Percentiles rank a stretch among this genome's conserved stretches.
Conservation (phyloP, 2,888 invertebrate genomes). For the Aspidiotus destructor region DNA sequence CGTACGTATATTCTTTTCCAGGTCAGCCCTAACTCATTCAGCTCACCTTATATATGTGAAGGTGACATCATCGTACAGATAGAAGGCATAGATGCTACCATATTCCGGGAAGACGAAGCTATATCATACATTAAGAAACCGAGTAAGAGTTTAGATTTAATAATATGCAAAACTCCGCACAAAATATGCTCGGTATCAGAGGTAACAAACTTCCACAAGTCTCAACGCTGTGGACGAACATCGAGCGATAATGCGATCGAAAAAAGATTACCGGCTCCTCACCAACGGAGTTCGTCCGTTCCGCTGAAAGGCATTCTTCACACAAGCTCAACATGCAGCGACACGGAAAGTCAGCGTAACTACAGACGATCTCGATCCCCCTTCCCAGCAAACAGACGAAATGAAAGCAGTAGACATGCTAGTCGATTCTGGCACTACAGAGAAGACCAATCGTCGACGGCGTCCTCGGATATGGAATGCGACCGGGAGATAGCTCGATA, state of each 20-base stretch:
- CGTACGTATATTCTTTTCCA: constrained; percentile 9
- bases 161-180: background rate
- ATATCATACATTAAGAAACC: constrained; percentile 9
- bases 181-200: background rate
- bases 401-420: background rate
- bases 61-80: constrained; percentile 21
- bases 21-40: constrained; percentile 20
- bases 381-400: background rate
- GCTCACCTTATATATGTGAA: constrained; percentile 24
- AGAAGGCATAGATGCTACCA: constrained; percentile 22
- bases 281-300: background rate
- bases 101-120: constrained; percentile 14
- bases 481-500: constrained; percentile 17
- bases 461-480: constrained; percentile 12
- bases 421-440: constrained; percentile 3
- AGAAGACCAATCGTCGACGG: background rate
- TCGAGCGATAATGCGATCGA: background rate
- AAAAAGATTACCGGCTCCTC: background rate
- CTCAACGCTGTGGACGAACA: background rate
- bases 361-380: background rate
- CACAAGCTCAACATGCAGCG: background rate
- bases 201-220: background rate
- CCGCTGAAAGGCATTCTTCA: background rate
- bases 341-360: background rate
- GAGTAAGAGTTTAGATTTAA: constrained; percentile 19